Evolutionary conservation across 2,113 vertebrate species (phyloP).

Genomic region (Tapirus terrestris): DNA sequence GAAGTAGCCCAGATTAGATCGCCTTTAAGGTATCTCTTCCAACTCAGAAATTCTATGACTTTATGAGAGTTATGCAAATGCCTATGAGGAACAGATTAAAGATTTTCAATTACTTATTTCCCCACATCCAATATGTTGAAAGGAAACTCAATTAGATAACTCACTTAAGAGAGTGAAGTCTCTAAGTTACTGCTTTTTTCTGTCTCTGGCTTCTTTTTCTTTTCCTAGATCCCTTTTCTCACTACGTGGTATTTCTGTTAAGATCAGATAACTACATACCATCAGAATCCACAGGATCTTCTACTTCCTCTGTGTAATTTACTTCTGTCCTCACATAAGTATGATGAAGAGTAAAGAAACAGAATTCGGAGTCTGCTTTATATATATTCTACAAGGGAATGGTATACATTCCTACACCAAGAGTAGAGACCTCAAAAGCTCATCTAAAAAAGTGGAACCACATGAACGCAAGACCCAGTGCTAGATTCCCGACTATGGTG

Average conservation of each 20-base stretch:
- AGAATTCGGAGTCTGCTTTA: conserved; percentile 10
- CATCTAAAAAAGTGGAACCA: neutral
- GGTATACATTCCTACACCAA: accelerated
- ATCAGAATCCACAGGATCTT: conserved; percentile 97
- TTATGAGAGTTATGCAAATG: neutral
- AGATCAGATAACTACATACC: conserved; percentile 86
- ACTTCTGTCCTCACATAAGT: conserved; percentile 99
- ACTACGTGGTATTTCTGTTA: neutral
- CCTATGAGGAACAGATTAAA: neutral
- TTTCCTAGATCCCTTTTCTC: neutral
- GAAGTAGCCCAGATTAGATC: neutral
- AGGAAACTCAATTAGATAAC: neutral
- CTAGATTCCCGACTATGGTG: neutral
- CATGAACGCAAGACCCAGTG: neutral
- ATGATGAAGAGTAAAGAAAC: conserved; percentile 85
- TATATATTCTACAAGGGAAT: neutral
- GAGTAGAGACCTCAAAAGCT: neutral
- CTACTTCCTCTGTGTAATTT: conserved; percentile 98
- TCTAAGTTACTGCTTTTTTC: neutral
- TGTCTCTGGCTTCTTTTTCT: neutral
- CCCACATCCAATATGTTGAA: neutral
- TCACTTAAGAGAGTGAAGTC: neutral
- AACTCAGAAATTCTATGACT: neutral
- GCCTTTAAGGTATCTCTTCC: neutral
- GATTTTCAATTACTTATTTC: neutral